Base-by-base conservation (phyloP, 2,113 vertebrate genomes). In the Penelope pileata region DNA sequence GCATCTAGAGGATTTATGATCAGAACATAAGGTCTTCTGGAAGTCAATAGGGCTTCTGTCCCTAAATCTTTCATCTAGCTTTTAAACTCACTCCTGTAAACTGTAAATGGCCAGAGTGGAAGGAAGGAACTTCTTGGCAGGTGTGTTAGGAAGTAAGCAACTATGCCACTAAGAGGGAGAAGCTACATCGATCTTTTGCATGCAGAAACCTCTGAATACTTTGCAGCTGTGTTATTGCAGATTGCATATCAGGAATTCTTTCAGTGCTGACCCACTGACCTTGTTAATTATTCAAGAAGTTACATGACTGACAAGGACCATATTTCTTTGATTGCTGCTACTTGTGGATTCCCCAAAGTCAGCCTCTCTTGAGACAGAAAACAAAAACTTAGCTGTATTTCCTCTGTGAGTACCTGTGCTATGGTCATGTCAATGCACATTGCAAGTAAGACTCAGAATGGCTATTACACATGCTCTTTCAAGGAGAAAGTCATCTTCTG, bases 401-500 rank as follows among this genome's bases (percentile, higher is more conserved):
- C 56, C 32, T 42, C 11, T 40, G 2, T 43, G 14, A 67, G 30
- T 30, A 34, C 0, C 0, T 40, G 23, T 34, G 23, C 42, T 36
- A 12, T 21, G 16, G 27, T 79, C 50, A 72, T 21, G 17, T n/a
- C 40, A 83, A 40, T 0, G 0, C 0, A 0, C 32, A 19, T 22
- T 34, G 16, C 15, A 11, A 56, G 27, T 10, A 48, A 11, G 14
- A 16, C 24, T 74, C 36, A 29, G 23, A 48, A 24, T 34, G 27
- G 40, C 17, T 79, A 10, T 32, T 54, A 13, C 16, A 63, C 9
- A 36, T 43, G 16, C 21, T 50, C 12, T 70, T 40, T 24, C 32
- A 56, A 24, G 32, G 34, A 70, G 50, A 60, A 63, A 59, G 16
- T 38, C 21, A 87, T 30, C 16, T 68, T 77, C 23, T 40, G 1